phyloP scores from a whole-genome alignment of 2,797 vertebrate species.

The Anguilla megastoma region DNA sequence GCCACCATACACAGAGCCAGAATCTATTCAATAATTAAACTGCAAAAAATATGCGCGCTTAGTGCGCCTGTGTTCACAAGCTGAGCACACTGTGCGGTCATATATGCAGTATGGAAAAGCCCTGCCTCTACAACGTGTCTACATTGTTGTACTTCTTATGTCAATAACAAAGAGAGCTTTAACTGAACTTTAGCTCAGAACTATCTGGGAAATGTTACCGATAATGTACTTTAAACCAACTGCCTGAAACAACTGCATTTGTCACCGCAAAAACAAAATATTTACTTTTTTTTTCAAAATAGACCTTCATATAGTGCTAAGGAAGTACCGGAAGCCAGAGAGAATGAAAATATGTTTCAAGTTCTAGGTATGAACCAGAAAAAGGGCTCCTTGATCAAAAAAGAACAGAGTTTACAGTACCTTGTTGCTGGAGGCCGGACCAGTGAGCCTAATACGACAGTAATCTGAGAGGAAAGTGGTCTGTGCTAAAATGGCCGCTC shows the following conservation, averaged over 20 bases:
- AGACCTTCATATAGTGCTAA: not conserved
- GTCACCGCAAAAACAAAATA: constrained; percentile 49
- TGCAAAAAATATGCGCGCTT: constrained; percentile 39
- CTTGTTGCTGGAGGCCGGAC: not conserved
- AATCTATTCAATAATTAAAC: constrained; percentile 46
- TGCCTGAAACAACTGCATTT: not conserved
- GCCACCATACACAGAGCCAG: constrained; percentile 30
- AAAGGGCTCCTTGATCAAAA: not conserved
- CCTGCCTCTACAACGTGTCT: constrained; percentile 36
- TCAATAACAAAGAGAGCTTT: constrained; percentile 42
- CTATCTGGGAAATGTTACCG: constrained; percentile 58
- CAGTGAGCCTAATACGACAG: not conserved
- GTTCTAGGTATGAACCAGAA: not conserved
- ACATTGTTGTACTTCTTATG: not conserved
- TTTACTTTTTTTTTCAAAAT: constrained; percentile 1
- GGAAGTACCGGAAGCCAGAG: not conserved
- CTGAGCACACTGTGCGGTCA: constrained; percentile 15
- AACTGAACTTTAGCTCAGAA: constrained; percentile 61
- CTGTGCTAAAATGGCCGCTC: constrained; percentile 4
- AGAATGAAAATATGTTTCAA: not conserved
- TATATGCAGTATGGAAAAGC: constrained; percentile 53
- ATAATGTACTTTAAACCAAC: constrained; percentile 43
- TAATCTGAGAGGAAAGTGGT: not conserved
- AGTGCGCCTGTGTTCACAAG: constrained; percentile 29
- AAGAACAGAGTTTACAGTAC: constrained; percentile 14